phyloP scores from a whole-genome alignment of 2,888 invertebrate genomes.

The Dioctria linearis region DNA sequence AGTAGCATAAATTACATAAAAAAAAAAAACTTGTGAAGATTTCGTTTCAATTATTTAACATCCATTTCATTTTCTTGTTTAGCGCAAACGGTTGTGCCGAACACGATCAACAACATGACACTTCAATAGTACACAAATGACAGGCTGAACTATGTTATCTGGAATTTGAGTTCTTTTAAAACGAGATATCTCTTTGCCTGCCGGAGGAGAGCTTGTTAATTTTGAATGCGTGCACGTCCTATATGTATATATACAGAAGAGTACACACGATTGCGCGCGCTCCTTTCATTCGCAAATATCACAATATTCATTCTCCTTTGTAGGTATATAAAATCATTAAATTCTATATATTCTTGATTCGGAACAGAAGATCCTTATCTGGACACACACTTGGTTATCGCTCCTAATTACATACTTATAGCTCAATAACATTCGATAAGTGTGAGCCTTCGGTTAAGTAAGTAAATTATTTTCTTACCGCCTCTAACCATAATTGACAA shows the following conservation, averaged over 20 bases:
- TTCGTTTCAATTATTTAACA: conserved; percentile 42
- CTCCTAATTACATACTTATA: conserved; percentile 43
- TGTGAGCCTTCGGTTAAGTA: not conserved
- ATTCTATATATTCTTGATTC: conserved; percentile 26
- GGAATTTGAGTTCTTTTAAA: conserved; percentile 32
- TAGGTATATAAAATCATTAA: conserved; percentile 19
- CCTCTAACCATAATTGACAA: conserved; percentile 13
- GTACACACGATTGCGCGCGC: not conserved
- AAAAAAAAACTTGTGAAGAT: not conserved
- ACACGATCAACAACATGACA: conserved; percentile 52
- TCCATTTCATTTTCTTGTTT: conserved; percentile 1
- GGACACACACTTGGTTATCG: conserved; percentile 27
- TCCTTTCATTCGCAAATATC: conserved; percentile 11
- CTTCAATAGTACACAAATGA: conserved; percentile 51
- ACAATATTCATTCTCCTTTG: conserved; percentile 1
- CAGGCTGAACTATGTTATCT: conserved; percentile 48
- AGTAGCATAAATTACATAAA: conserved; percentile 21
- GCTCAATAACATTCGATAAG: conserved; percentile 39
- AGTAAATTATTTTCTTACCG: conserved; percentile 2
- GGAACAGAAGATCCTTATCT: conserved; percentile 3
- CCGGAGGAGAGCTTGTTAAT: conserved; percentile 38
- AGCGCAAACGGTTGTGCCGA: conserved; percentile 18
- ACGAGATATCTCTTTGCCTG: conserved; percentile 5
- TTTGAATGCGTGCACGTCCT: conserved; percentile 14
- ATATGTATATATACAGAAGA: not conserved